phyloP scores from a whole-genome alignment of 1,140 invertebrate genomes.

The Drosophila lacteicornis region DNA sequence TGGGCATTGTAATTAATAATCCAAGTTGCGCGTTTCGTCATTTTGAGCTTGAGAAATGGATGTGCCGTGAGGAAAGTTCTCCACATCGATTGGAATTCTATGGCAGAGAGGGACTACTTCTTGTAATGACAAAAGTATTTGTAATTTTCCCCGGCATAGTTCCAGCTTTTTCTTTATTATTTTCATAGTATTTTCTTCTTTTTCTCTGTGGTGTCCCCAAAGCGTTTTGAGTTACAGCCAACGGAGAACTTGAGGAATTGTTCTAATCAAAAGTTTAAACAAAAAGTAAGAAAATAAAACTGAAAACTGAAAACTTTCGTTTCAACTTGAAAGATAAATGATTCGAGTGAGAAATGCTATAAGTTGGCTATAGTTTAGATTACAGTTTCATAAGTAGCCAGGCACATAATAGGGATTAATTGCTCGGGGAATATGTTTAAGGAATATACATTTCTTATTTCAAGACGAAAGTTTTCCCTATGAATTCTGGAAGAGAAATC shows the following conservation, averaged over 20 bases:
- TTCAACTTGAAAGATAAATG: constrained; percentile 66
- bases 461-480: constrained; percentile 18
- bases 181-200: constrained; percentile 1
- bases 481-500: too few species aligned
- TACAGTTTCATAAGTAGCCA: constrained; percentile 44
- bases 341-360: constrained; percentile 36
- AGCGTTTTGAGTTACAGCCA: constrained; percentile 59
- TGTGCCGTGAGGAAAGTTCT: constrained; percentile 59
- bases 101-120: constrained; percentile 9
- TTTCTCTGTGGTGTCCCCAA: constrained; percentile 49
- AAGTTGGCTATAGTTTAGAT: constrained; percentile 15
- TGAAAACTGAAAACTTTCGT: constrained; percentile 50
- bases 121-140: constrained; percentile 75
- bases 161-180: constrained; percentile 21
- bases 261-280: constrained; percentile 79
- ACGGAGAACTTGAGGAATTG: constrained; percentile 64
- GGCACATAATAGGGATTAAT: constrained; percentile 46
- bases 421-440: constrained; percentile 23
- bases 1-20: constrained; percentile 79
- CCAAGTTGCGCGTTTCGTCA: constrained; percentile 76
- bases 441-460: constrained; percentile 7
- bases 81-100: constrained; percentile 41
- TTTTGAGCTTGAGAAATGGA: constrained; percentile 82
- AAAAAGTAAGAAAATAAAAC: constrained; percentile 24
- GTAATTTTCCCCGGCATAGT: constrained; percentile 69